Base-by-base conservation (phyloP, 2,797 vertebrate species). In the Pygocentrus nattereri region DNA sequence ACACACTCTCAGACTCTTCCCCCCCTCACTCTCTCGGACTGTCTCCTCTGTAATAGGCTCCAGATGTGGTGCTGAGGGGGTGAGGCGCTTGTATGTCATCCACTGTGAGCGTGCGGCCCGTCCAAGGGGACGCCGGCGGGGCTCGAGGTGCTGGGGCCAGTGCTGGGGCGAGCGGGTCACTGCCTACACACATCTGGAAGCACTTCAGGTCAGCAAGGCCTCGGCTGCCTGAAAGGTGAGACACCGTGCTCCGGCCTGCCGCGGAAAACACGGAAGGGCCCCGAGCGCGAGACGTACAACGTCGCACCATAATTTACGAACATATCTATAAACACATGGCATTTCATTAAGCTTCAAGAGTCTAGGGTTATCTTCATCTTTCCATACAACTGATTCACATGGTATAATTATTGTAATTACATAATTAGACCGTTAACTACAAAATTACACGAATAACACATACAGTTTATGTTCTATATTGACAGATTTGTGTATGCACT, bases 11-110 rank as follows among this genome's bases (percentile, higher is more conserved):
- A 93, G 91, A 93, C 92, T 86, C 89, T 85, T 84, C 82, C 83
- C 89, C 89, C 91, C 90, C 92, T 87, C 90, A 88, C 90, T 92
- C 88, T 77, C 92, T 91, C 88, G 85, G 65, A 91, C 93, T 94
- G 94, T 95, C 93, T 94, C 94, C 93, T 91, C 87, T 89, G 86
- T 95, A 95, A 95, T 93, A 91, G 92, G 90, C 90, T 94, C 94
- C 94, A 95, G 94, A 94, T 95, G 94, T 94, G 92, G 81, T 87
- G 91, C 89, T 91, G 89, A 90, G 90, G 88, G 85, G 75, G 89
- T 89, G 90, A 85, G 87, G 85, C 65, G 90, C 86, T 91, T 88
- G 91, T 84, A 90, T 93, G 92, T 94, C 91, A 93, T 92, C 91
- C 88, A n/a, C 81, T 79, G 92, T 79, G 92, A 81, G 86, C 78